Evolutionary conservation across 2,888 invertebrate species (phyloP).

Genomic region (Euphydryas editha): DNA sequence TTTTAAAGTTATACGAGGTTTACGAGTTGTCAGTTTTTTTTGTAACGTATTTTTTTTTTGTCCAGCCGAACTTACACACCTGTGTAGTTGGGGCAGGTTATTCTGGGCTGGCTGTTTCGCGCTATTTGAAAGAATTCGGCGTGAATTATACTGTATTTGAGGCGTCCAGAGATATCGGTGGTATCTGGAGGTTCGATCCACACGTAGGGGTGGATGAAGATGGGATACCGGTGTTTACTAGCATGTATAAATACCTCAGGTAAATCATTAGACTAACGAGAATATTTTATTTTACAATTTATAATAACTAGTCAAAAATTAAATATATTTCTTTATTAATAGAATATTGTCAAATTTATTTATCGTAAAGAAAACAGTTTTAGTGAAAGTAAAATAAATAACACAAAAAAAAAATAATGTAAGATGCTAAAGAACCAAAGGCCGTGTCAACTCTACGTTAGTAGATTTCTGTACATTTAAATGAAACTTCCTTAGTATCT

Average conservation of each 20-base stretch:
- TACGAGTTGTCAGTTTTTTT: no score
- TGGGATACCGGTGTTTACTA: constrained; percentile 88
- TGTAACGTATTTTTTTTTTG: neutral
- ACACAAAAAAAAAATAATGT: neutral
- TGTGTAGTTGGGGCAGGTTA: constrained; percentile 90
- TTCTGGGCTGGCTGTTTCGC: constrained; percentile 86
- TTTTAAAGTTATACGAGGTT: no score
- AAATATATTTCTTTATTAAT: no score
- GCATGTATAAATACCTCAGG: constrained; percentile 90
- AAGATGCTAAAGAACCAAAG: neutral
- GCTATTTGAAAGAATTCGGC: constrained; percentile 82
- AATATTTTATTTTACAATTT: neutral
- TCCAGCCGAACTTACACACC: constrained; percentile 45
- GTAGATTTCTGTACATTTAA: neutral
- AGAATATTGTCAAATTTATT: neutral
- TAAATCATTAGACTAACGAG: constrained; percentile 38
- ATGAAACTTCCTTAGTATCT: neutral
- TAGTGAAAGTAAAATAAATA: neutral
- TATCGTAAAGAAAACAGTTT: neutral
- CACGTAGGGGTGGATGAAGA: constrained; percentile 84
- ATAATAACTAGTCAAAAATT: no score
- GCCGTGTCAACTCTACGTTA: neutral
- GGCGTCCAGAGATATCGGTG: constrained; percentile 87
- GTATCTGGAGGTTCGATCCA: constrained; percentile 91
- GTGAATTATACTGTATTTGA: constrained; percentile 87